phyloP scores from a whole-genome alignment of 2,888 invertebrate species.

The Celastrina argiolus region DNA sequence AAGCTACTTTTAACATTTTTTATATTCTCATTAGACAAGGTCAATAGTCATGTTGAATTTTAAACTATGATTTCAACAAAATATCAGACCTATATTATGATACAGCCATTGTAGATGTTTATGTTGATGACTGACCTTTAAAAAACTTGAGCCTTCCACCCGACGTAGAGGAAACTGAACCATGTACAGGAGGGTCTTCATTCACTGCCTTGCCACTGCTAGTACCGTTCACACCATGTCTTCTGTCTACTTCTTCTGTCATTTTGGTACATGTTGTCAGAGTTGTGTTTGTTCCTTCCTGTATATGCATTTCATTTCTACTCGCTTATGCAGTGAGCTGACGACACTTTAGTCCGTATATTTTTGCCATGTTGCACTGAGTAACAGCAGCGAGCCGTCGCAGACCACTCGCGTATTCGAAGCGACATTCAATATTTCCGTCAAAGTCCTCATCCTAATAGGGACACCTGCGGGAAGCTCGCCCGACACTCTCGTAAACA shows the following conservation, averaged over 20 bases:
- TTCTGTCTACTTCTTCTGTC: constrained; percentile 83
- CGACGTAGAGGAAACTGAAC: constrained; percentile 66
- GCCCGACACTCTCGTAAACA: constrained; percentile 68
- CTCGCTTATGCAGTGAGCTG: constrained; percentile 73
- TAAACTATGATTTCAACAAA: neutral
- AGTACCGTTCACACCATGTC: constrained; percentile 85
- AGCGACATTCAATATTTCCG: constrained; percentile 62
- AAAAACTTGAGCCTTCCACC: constrained; percentile 89
- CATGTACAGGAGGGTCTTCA: constrained; percentile 69
- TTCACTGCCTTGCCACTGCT: constrained; percentile 76
- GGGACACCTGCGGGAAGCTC: constrained; percentile 72
- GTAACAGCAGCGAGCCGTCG: constrained; percentile 53
- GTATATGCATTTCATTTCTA: constrained; percentile 83
- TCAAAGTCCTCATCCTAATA: constrained; percentile 73
- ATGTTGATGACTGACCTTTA: constrained; percentile 77
- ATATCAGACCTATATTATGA: neutral
- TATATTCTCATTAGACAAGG: constrained; percentile 11
- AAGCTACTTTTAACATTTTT: neutral
- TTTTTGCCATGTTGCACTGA: constrained; percentile 68
- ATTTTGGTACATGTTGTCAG: constrained; percentile 84
- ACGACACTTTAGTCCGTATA: constrained; percentile 67
- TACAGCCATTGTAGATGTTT: neutral
- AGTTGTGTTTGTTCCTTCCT: constrained; percentile 80
- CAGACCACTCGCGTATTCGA: constrained; percentile 54
- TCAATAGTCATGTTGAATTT: neutral